Base-by-base conservation (phyloP, 2,888 invertebrate genomes). In the Stenchaetothrips biformis region DNA sequence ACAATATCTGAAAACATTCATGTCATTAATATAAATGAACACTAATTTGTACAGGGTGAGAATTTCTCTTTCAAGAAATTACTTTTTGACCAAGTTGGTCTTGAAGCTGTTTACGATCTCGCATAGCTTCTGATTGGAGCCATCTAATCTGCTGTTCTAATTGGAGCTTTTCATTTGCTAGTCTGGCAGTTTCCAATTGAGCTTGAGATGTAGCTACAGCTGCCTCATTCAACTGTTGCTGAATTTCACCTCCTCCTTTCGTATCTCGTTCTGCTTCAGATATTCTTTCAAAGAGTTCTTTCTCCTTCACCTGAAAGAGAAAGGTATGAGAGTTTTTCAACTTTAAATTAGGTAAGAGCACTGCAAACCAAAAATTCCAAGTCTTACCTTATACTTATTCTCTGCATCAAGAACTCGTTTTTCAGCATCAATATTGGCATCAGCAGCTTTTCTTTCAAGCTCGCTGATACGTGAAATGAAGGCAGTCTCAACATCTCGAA, bases 171-270 rank as follows among this genome's bases (percentile, higher is more conserved):
- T 94, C 94, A 83, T 93, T 93, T 80, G 91, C 90, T 3, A 93
- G 89, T 83, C 92, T 91, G 0, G 93, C 92, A 84, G 94, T 90
- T 84, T 95, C 94, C 62, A 93, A 87, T 0, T 93, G 90, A 0
- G 91, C 91, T 85, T 93, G 92, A 0, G 94, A 94, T 27, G 92
- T 92, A 82, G 92, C 90, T n/a, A 94, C 88, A 0, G 92, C 92
- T 0, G 92, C 90, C 82, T 92, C 91, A 84, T 94, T 93, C 18
- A 94, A 81, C 83, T 84, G 83, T 86, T 80, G 81, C 78, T 83
- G 82, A 78, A 84, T 83, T 84, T 85, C 81, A 84, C 83, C 83
- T 86, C 86, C 82, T 83, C 80, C 59, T 86, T 80, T 85, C 77
- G 87, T 87, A 18, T 85, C 80, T 86, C 74, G 49, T 16, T 59